A percentile compares a stretch with the other conserved stretches of the same genome.
These are phyloP conservation scores for Acanthis flammea DNA, from an alignment of 2,797 vertebrate species.

Conservation along the genomic window DNA sequence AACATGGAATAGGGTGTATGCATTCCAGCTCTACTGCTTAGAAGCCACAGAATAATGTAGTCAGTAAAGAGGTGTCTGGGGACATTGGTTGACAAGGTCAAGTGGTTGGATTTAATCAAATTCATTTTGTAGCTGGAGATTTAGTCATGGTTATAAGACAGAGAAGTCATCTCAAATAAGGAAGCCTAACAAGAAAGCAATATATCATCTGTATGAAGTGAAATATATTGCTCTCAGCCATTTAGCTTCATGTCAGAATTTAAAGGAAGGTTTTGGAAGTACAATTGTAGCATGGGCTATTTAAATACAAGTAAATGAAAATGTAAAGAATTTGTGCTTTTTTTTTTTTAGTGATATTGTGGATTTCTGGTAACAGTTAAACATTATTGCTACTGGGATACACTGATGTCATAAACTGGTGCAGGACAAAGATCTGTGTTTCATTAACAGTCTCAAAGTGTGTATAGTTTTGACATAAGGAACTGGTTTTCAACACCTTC, in stretches of 20 bases:
- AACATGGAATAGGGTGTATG: neutral
- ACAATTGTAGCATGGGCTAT: neutral
- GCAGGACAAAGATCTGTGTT: neutral
- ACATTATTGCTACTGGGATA: conserved; percentile 6
- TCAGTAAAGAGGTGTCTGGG: conserved; percentile 24
- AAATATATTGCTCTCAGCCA: conserved; percentile 25
- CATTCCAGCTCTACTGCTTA: conserved; percentile 4
- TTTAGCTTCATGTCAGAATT: conserved; percentile 18
- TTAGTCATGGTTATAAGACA: conserved; percentile 42
- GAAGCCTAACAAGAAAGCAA: conserved; percentile 37
- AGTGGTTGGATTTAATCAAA: conserved; percentile 58
- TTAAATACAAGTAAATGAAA: conserved; percentile 16
- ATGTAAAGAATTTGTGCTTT: conserved; percentile 23
- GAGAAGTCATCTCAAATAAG: conserved; percentile 38
- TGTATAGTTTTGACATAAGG: neutral
- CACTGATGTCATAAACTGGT: neutral
- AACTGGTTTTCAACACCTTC: conserved; percentile 20
- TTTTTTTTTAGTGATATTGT: neutral
- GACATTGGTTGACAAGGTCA: conserved; percentile 48
- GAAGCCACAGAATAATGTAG: conserved; percentile 17
- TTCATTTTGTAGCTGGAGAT: conserved; percentile 52
- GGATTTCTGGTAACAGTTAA: conserved; percentile 9
- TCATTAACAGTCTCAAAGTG: conserved; percentile 2
- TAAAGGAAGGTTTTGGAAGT: conserved; percentile 19
- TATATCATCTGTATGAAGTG: conserved; percentile 5